Conservation (phyloP, 2,888 invertebrate species). For the Psylliodes chrysocephalus region DNA sequence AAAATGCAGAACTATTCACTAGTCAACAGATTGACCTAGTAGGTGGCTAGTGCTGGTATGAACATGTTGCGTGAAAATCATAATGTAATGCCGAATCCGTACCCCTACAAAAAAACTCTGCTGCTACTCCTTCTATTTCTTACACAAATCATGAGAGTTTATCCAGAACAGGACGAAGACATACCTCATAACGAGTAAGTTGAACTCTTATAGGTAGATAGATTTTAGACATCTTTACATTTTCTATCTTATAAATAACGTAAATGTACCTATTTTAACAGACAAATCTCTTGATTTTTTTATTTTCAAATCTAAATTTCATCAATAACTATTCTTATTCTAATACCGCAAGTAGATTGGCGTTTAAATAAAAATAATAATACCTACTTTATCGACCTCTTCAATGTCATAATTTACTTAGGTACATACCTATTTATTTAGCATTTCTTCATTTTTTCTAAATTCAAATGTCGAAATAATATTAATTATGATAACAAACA, state of each 20-base stretch:
- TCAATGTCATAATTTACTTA: conserved; percentile 15
- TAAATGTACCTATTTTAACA: too few relatives aligned
- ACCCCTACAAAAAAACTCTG: conserved; percentile 37
- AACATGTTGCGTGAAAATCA: conserved; percentile 54
- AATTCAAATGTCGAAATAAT: too few relatives aligned
- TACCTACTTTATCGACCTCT: conserved; percentile 15
- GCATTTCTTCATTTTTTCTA: conserved; percentile 13
- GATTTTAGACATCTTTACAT: too few relatives aligned
- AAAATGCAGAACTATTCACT: conserved; percentile 25
- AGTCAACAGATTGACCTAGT: conserved; percentile 40
- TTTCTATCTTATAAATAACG: too few relatives aligned
- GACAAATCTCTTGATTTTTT: too few relatives aligned
- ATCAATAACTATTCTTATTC: too few relatives aligned
- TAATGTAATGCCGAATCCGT: conserved; percentile 40
- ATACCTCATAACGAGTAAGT: conserved; percentile 92
- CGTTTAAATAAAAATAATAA: neutral
- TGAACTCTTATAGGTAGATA: neutral
- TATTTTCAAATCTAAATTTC: too few relatives aligned
- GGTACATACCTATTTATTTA: conserved; percentile 5
- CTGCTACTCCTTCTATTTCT: conserved; percentile 49
- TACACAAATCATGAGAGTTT: conserved; percentile 62
- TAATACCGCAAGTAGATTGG: neutral
- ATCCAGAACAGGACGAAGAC: conserved; percentile 85
- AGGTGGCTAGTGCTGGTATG: conserved; percentile 41
- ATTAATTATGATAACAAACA: too few relatives aligned